Conservation (phyloP, 2,113 vertebrate genomes). For the Semicossyphus pulcher region DNA sequence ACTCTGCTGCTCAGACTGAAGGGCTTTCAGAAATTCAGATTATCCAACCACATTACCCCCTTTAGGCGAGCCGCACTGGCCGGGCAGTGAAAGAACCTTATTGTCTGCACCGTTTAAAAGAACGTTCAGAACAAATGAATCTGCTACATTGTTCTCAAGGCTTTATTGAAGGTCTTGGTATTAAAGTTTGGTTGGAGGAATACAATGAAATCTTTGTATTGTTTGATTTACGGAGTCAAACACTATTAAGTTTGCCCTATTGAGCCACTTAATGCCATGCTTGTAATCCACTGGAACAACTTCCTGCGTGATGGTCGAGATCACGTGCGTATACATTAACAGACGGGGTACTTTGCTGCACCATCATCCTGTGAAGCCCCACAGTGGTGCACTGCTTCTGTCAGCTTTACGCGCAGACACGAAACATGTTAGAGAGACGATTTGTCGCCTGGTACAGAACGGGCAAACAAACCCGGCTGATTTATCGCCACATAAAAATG, state of each 20-base stretch:
- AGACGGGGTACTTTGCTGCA: background rate
- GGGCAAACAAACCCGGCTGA: conserved; percentile 39
- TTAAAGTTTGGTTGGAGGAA: conserved; percentile 24
- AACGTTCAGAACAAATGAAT: conserved; percentile 39
- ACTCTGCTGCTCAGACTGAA: conserved; percentile 30
- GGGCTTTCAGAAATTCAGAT: conserved; percentile 51
- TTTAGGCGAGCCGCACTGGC: conserved; percentile 6
- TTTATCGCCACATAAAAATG: conserved; percentile 42
- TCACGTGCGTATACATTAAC: background rate
- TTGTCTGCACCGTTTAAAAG: conserved; percentile 34
- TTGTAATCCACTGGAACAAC: conserved; percentile 3
- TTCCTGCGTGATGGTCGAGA: background rate
- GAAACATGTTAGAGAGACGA: conserved; percentile 6
- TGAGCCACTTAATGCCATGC: background rate
- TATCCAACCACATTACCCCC: conserved; percentile 44
- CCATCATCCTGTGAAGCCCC: conserved; percentile 8
- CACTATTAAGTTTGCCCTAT: conserved; percentile 13
- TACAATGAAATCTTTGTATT: conserved; percentile 41
- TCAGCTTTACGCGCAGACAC: background rate
- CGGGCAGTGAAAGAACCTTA: conserved; percentile 42
- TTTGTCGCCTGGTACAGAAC: background rate
- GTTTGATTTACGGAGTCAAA: conserved; percentile 28
- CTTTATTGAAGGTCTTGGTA: conserved; percentile 18
- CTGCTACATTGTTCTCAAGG: conserved; percentile 28
- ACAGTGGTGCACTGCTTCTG: background rate